phyloP scores from a whole-genome alignment of 1,140 invertebrate species.

The Drosophila seguyi region DNA sequence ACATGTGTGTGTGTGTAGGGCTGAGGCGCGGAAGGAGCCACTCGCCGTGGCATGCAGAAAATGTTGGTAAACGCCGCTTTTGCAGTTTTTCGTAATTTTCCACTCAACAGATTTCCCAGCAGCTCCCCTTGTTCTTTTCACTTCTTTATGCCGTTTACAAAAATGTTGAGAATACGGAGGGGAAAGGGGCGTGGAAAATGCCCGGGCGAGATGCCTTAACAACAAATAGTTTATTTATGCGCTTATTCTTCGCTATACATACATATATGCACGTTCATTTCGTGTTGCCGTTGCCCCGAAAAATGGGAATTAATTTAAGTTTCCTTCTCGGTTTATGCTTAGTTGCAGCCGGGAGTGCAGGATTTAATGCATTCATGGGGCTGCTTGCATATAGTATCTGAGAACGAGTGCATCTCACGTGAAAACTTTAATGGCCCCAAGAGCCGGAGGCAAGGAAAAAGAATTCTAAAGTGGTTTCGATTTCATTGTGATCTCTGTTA shows the following conservation, averaged over 20 bases:
- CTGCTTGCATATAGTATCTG: slow-evolving; percentile 6
- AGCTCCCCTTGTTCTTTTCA: slow-evolving; percentile 13
- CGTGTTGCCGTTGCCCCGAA: slow-evolving; percentile 10
- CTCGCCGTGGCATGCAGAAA: slow-evolving; percentile 48
- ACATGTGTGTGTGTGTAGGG: slow-evolving; percentile 15
- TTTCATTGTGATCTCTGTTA: slow-evolving; percentile 2
- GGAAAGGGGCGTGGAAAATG: slow-evolving; percentile 30
- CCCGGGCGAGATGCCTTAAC: slow-evolving; percentile 44
- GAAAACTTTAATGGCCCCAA: slow-evolving; percentile 14
- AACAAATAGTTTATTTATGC: slow-evolving; percentile 75
- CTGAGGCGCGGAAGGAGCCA: slow-evolving; percentile 13
- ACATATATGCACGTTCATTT: slow-evolving; percentile 24
- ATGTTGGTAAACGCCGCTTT: slow-evolving; percentile 65
- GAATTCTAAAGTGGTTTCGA: slow-evolving; percentile 11
- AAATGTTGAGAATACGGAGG: slow-evolving; percentile 13
- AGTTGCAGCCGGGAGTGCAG: slow-evolving; percentile 26
- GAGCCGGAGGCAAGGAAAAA: not conserved
- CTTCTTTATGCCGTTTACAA: slow-evolving; percentile 31
- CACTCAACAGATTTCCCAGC: slow-evolving; percentile 72
- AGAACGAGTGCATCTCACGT: not conserved
- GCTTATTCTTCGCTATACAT: slow-evolving; percentile 52
- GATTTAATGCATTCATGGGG: slow-evolving; percentile 9
- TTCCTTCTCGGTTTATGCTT: slow-evolving; percentile 35
- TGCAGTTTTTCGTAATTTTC: slow-evolving; percentile 81
- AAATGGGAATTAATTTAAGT: slow-evolving; percentile 35